These are phyloP conservation scores for Lophius americanus DNA, from an alignment of 2,797 vertebrate species.

Conservation along the genomic window DNA sequence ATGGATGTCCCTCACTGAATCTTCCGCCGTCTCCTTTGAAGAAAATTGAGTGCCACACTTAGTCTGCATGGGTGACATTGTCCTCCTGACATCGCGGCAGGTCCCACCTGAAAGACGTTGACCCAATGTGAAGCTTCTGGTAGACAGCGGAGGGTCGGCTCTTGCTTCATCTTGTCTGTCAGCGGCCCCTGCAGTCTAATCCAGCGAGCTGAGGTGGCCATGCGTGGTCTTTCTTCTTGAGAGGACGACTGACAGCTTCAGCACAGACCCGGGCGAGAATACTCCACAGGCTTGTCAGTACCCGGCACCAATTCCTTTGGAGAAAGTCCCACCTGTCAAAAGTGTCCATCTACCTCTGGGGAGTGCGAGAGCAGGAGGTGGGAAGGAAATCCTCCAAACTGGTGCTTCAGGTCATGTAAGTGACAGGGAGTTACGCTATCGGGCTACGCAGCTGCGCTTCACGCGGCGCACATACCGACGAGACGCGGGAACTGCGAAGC, in stretches of 20 bases:
- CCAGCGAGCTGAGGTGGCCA: conserved; percentile 30
- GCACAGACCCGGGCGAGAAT: conserved; percentile 28
- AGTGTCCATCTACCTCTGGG: conserved; percentile 55
- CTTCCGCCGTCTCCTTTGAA: conserved; percentile 45
- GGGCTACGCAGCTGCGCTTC: conserved; percentile 25
- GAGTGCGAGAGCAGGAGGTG: conserved; percentile 50
- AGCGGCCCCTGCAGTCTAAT: conserved; percentile 15
- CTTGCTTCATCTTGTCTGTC: conserved; percentile 32
- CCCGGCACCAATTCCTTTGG: conserved; percentile 47
- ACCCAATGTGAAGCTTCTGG: conserved; percentile 50
- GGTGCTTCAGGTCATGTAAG: conserved; percentile 53
- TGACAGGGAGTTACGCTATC: conserved; percentile 34
- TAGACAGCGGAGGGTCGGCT: conserved; percentile 10
- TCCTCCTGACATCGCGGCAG: conserved; percentile 33
- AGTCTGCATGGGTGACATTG: conserved; percentile 46
- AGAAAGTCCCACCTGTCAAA: conserved; percentile 65
- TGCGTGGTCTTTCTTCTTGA: conserved; percentile 44
- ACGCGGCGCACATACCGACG: conserved; percentile 19
- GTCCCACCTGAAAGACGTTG: conserved; percentile 34
- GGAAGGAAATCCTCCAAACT: conserved; percentile 63
- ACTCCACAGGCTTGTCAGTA: conserved; percentile 46
- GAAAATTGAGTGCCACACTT: conserved; percentile 48
- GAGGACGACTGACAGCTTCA: conserved; percentile 53
- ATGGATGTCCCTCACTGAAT: conserved; percentile 58
- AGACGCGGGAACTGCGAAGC: conserved; percentile 19